Evolutionary conservation across 2,113 vertebrate genomes (phyloP).

Genomic region (Cynopterus brachyotis): DNA sequence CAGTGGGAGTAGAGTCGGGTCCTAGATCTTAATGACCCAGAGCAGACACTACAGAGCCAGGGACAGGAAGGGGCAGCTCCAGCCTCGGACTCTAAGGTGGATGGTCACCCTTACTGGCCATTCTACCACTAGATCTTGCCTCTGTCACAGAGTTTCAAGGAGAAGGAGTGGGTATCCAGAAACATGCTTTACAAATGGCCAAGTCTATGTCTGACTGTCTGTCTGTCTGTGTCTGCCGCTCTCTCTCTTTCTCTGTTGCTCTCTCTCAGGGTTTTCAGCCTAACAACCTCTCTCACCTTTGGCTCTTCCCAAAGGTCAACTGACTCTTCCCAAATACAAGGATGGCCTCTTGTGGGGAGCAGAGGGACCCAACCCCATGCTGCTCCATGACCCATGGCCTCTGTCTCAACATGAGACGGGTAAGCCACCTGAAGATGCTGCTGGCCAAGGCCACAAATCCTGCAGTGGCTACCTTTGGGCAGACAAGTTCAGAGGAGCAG

Average conservation of each 20-base stretch:
- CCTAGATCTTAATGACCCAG: neutral
- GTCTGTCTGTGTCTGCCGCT: too few relatives aligned
- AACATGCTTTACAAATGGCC: neutral
- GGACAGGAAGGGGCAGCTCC: neutral
- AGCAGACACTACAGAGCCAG: neutral
- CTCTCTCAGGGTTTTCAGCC: neutral
- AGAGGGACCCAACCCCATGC: neutral
- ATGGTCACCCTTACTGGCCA: neutral
- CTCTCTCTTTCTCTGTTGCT: neutral
- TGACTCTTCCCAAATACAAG: neutral
- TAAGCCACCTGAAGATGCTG: constrained; percentile 17
- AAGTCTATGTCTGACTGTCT: neutral
- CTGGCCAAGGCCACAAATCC: neutral
- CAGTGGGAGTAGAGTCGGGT: neutral
- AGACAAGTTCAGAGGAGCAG: constrained; percentile 22
- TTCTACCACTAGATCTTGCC: neutral
- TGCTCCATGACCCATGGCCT: neutral
- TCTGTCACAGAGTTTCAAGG: neutral
- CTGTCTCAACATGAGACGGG: constrained; percentile 19
- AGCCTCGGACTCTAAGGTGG: neutral
- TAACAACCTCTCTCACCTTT: neutral
- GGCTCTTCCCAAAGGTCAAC: neutral
- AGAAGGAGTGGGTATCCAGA: neutral
- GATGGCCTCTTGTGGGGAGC: neutral
- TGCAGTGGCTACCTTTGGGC: neutral